Percentiles rank a stretch among this genome's conserved stretches.
Conservation (phyloP, 2,113 vertebrate genomes). For the Gracilinanus agilis region DNA sequence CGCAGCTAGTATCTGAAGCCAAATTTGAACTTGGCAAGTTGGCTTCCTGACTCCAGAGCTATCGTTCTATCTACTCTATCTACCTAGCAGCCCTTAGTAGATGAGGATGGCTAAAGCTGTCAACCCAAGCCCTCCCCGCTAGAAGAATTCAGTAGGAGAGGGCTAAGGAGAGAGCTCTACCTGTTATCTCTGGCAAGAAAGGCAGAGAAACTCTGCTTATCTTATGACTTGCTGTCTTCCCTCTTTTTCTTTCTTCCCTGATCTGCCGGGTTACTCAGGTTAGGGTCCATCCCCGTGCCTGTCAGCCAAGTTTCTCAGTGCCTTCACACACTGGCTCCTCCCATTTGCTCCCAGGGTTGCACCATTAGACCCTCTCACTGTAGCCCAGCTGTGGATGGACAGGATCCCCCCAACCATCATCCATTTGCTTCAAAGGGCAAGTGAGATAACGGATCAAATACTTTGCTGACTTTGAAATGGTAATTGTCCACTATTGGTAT, state of each 20-base stretch:
- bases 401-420: too few species aligned
- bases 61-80: too few species aligned
- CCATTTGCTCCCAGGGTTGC: neutral
- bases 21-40: too few species aligned
- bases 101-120: neutral
- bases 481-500: neutral
- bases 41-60: too few species aligned
- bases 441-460: neutral
- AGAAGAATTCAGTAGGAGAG: neutral
- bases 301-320: neutral
- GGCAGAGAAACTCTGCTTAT: neutral
- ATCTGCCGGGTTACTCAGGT: neutral
- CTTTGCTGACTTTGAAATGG: neutral
- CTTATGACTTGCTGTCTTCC: neutral
- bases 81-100: too few species aligned
- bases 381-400: neutral
- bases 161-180: neutral
- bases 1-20: too few species aligned
- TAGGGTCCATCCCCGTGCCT: neutral
- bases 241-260: neutral
- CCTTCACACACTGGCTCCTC: neutral
- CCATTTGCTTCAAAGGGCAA: neutral
- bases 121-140: neutral
- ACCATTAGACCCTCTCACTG: conserved; percentile 1
- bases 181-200: neutral